phyloP scores from a whole-genome alignment of 2,797 vertebrate species.

The Luscinia luscinia region DNA sequence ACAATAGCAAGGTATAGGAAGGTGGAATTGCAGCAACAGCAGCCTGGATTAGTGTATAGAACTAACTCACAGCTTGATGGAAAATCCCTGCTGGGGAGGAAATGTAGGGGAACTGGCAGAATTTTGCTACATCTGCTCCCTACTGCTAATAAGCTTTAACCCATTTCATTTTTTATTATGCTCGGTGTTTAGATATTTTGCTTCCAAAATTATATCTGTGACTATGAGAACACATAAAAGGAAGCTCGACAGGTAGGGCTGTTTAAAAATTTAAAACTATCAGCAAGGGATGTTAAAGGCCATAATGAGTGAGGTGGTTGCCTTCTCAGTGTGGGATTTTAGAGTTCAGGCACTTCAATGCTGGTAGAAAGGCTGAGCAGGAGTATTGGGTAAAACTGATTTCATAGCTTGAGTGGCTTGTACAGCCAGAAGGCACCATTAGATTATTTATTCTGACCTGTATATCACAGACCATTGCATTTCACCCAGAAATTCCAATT shows the following conservation, averaged over 20 bases:
- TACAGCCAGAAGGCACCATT: conserved; percentile 51
- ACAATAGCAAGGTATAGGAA: conserved; percentile 70
- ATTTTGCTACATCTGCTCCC: conserved; percentile 91
- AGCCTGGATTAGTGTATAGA: conserved; percentile 73
- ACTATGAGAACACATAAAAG: conserved; percentile 81
- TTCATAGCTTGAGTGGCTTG: conserved; percentile 28
- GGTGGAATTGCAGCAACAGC: conserved; percentile 80
- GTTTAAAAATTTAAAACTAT: conserved; percentile 79
- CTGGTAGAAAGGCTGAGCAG: conserved; percentile 19
- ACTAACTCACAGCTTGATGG: conserved; percentile 83
- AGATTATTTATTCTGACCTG: conserved; percentile 49
- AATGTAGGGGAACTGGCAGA: conserved; percentile 94
- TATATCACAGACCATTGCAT: conserved; percentile 50
- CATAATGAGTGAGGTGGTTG: conserved; percentile 67
- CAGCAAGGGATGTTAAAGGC: conserved; percentile 74
- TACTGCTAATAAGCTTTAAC: conserved; percentile 91
- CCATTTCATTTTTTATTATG: conserved; percentile 93
- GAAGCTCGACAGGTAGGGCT: conserved; percentile 62
- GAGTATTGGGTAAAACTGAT: conserved; percentile 1
- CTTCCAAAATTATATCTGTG: conserved; percentile 80
- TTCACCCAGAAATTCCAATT: conserved; percentile 31
- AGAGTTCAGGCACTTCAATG: conserved; percentile 39
- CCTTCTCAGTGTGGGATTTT: conserved; percentile 48
- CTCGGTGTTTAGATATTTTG: conserved; percentile 91
- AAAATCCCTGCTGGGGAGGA: conserved; percentile 91